Evolutionary conservation across 2,888 invertebrate species (phyloP).

Genomic region (Escarpia spicata): DNA sequence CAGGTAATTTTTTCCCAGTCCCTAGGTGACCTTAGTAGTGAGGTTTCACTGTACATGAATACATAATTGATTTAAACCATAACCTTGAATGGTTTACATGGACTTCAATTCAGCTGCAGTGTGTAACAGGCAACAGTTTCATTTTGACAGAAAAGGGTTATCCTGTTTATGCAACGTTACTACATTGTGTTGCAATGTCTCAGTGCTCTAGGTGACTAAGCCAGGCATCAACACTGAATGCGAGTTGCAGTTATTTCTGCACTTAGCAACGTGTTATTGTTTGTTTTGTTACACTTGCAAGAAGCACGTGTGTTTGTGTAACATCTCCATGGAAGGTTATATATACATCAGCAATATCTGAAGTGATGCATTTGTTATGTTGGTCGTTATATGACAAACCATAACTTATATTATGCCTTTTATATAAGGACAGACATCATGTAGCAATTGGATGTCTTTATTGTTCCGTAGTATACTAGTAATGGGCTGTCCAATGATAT

Average conservation of each 20-base stretch:
- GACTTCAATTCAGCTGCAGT: background rate
- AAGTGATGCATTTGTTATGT: background rate
- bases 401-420: background rate
- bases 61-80: background rate
- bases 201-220: background rate
- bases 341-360: background rate
- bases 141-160: background rate
- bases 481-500: background rate
- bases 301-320: background rate
- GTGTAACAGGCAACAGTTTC: background rate
- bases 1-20: too few species aligned
- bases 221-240: background rate
- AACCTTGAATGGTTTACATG: background rate
- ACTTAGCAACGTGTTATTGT: background rate
- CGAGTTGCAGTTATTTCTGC: background rate
- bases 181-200: background rate
- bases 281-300: background rate
- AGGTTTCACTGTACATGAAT: background rate
- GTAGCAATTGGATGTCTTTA: background rate
- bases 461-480: background rate
- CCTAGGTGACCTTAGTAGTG: too few species aligned
- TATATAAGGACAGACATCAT: background rate
- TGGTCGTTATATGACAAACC: background rate
- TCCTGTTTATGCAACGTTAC: background rate
- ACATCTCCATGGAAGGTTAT: background rate